phyloP scores from a whole-genome alignment of 2,113 vertebrate species.

The Nannobrachium achirus region DNA sequence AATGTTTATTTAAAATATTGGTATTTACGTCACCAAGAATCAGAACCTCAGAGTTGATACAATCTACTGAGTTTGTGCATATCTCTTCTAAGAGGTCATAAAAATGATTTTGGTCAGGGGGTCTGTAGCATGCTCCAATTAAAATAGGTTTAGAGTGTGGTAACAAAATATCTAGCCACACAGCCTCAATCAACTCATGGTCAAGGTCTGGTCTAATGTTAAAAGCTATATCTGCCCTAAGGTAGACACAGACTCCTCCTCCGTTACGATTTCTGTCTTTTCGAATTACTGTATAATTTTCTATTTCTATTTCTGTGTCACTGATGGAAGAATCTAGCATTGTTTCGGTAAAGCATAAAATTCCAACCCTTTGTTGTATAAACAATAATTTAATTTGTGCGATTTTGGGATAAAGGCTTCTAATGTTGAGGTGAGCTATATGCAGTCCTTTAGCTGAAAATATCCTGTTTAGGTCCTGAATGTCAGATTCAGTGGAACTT shows the following conservation, averaged over 20 bases:
- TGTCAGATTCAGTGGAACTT: too few relatives aligned
- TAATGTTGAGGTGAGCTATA: neutral
- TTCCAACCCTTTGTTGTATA: neutral
- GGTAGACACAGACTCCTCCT: constrained; percentile 4
- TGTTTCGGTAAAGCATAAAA: neutral
- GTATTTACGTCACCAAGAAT: constrained; percentile 8
- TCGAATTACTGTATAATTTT: neutral
- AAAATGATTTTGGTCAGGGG: neutral
- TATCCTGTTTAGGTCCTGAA: too few relatives aligned
- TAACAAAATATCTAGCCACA: neutral
- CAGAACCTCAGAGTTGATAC: neutral
- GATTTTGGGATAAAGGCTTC: neutral
- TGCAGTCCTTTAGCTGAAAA: neutral
- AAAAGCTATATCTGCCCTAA: constrained; percentile 1
- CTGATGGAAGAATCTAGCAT: neutral
- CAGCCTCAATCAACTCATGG: neutral
- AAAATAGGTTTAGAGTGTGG: constrained; percentile 2
- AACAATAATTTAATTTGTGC: neutral
- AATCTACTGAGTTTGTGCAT: neutral
- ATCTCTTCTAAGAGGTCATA: neutral
- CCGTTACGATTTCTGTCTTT: neutral
- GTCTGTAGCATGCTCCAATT: neutral
- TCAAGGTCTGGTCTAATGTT: neutral
- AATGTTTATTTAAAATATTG: neutral
- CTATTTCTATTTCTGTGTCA: neutral